Base-by-base conservation (phyloP, 2,888 invertebrate species). In the Sturmia bella region DNA sequence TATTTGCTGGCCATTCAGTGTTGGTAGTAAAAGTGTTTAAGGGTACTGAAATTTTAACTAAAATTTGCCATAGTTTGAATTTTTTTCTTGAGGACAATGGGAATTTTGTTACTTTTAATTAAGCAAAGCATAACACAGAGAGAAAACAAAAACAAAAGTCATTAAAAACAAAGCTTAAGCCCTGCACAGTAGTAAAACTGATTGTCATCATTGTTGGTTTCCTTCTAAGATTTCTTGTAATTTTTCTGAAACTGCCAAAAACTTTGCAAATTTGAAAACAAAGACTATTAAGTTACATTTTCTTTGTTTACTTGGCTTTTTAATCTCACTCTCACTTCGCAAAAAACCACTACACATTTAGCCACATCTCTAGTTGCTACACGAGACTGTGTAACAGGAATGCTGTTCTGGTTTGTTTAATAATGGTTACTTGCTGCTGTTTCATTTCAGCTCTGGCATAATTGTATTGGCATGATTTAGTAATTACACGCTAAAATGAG, bases 201-300 rank as follows among this genome's bases (percentile, higher is more conserved):
- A 72, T 61, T 80, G 66, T 72, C 66, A 54, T 72, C 72, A 68
- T 68, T 80, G 80, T 57, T 3, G 27, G 27, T 64, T 59, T 21
- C 32, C 45, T 56, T 43, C 41, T 27, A 19, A 43, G 32, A 19
- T 69, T 66, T 66, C 39, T 68, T 81, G 32, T 73, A 56, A 76
- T 61, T 73, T 52, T 69, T 72, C 57, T 56, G 63, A 69, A 81
- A 81, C 77, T 77, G 68, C 73, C 77, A 68, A 73, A 77, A 81
- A 81, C 81, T 73, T 77, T 68, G 61, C 56, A 69, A 77, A 77
- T 56, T 81, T 68, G 77, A 50, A 72, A 77, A 77, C 77, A 81
- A 81, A 69, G 73, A 81, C 81, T 77, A 81, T 81, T 77, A 81
- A 73, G 77, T 73, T 69, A 77, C 73, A 73, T 63, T 50, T 73